phyloP scores from a whole-genome alignment of 2,113 vertebrate species.

The Reinhardtius hippoglossoides region DNA sequence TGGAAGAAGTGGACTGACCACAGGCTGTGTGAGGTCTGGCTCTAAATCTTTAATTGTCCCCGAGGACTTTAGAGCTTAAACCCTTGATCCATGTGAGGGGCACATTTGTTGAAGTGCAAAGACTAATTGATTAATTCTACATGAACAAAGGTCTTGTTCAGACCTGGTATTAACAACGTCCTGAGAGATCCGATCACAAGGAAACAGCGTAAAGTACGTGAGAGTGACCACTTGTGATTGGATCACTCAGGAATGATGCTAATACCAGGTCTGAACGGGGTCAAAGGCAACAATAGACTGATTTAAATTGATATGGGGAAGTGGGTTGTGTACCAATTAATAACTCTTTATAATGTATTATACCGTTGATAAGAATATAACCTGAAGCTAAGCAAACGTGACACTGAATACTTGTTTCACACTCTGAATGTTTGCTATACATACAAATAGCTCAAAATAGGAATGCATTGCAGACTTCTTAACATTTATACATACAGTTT shows the following conservation, averaged over 20 bases:
- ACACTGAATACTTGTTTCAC: background rate
- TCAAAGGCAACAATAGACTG: background rate
- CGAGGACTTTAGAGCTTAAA: background rate
- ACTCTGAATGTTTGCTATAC: background rate
- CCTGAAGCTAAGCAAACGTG: background rate
- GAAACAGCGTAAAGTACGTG: too few relatives aligned
- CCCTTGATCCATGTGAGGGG: background rate
- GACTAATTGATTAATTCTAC: background rate
- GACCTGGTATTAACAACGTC: too few relatives aligned
- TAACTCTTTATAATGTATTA: background rate
- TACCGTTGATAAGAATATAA: background rate
- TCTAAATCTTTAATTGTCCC: conserved; percentile 2
- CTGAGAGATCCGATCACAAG: too few relatives aligned
- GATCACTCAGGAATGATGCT: too few relatives aligned
- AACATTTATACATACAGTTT: background rate
- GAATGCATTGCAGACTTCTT: background rate
- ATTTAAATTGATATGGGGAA: background rate
- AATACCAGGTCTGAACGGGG: too few relatives aligned
- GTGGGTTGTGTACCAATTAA: background rate
- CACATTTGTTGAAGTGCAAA: background rate
- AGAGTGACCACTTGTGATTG: too few relatives aligned
- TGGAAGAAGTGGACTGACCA: background rate
- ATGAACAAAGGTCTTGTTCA: background rate
- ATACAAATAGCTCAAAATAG: background rate
- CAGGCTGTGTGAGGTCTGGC: background rate